Evolutionary conservation across 2,888 invertebrate genomes (phyloP), one percentile per base, ranked within the genome.

Genomic region (Tetropium fuscum): DNA sequence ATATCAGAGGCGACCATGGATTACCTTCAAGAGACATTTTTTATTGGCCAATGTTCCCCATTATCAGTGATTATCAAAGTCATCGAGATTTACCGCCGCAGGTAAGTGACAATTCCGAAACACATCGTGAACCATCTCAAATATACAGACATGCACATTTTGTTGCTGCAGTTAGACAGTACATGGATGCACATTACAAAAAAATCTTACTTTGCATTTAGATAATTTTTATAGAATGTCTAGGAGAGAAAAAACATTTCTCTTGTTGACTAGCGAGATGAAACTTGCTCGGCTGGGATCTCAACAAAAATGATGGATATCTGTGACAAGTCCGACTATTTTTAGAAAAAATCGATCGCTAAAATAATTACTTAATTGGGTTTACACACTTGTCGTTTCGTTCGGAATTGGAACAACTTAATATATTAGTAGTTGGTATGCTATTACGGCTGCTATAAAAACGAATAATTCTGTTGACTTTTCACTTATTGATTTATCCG

Each of bases 301-400:
- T 51, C 43, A 32, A 58, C 57, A 58, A 67, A 66, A 69, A 66
- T 67, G 67, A 68, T 68, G 62, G 59, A 63, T 63, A 58, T 47
- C 57, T 61, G 43, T 55, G 60, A 65, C 62, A 61, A 60, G 56
- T 64, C 59, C 51, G 55, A 66, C 71, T 74, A 74, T 73, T 73
- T 72, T 73, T 74, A 77, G 72, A 65, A 71, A 61, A 49, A 68
- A 77, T 76, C 75, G 76, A 76, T 76, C 51, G 55, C 10, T 19
- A 43, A 57, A 41, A 47, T 57, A 55, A 55, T 55, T 55, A 55
- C 38, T 55, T 55, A 55, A 56, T 56, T 48, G 56, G 16, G 30
- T 47, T 30, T 48, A 34, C 34, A 27, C 36, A 22, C 41, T 41
- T 22, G 41, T 41, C 41, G 41, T 19, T 13, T 18, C 11, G 5